Conservation (phyloP, 2,888 invertebrate species). For the Crocallis elinguaria region DNA sequence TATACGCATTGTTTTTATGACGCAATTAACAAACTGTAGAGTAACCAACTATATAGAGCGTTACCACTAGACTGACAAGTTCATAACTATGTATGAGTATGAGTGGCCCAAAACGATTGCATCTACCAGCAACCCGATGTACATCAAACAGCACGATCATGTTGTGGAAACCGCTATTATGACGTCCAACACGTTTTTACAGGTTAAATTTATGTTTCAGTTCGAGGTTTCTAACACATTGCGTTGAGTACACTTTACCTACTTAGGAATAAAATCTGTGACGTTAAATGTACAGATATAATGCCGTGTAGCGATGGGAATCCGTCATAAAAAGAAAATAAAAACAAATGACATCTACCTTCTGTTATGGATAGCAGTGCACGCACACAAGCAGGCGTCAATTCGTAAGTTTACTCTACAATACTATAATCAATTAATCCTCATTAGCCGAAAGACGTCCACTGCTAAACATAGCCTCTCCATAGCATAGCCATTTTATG, state of each 20-base stretch:
- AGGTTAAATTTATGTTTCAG: conserved; percentile 30
- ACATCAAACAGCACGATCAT: conserved; percentile 27
- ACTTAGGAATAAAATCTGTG: neutral
- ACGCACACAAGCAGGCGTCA: too few species aligned
- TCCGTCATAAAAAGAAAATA: too few species aligned
- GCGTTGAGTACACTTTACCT: neutral
- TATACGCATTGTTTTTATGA: neutral
- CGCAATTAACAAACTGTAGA: conserved; percentile 5
- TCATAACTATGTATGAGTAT: conserved; percentile 26
- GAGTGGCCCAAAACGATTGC: conserved; percentile 20
- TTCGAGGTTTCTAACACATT: neutral
- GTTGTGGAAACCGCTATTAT: conserved; percentile 37
- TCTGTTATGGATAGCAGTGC: too few species aligned
- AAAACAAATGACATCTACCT: too few species aligned
- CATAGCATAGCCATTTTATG: too few species aligned
- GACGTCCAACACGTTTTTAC: conserved; percentile 33
- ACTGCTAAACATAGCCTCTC: too few species aligned
- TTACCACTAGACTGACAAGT: conserved; percentile 17
- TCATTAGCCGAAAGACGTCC: too few species aligned
- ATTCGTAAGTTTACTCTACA: too few species aligned
- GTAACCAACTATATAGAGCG: conserved; percentile 16
- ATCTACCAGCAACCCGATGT: conserved; percentile 33
- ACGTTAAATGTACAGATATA: too few species aligned
- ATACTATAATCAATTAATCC: too few species aligned
- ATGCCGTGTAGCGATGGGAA: too few species aligned